Conservation (phyloP, 2,888 invertebrate species). For the Rhopalosiphum nymphaeae region DNA sequence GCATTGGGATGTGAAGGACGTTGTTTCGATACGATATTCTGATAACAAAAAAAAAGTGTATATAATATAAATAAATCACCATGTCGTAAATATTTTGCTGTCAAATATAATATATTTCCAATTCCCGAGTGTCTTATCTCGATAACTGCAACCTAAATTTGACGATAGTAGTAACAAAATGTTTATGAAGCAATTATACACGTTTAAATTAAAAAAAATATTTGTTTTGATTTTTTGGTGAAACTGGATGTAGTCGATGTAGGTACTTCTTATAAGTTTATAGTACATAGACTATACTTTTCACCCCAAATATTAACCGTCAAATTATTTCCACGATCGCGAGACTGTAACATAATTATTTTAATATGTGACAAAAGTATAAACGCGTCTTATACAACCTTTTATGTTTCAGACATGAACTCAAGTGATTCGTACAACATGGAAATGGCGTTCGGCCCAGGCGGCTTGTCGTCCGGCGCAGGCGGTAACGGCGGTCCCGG, state of each 20-base stretch:
- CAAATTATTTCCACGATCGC: background rate
- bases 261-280: background rate
- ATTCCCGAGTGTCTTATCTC: background rate
- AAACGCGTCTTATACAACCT: background rate
- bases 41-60: background rate
- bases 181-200: background rate
- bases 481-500: conserved; percentile 71
- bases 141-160: background rate
- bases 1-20: conserved; percentile 57
- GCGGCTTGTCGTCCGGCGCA: conserved; percentile 79
- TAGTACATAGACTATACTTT: background rate
- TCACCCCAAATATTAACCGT: background rate
- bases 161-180: background rate
- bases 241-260: background rate
- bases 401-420: conserved; percentile 78
- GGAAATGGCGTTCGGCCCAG: conserved; percentile 84
- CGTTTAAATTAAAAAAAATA: background rate
- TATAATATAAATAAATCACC: conserved; percentile 5
- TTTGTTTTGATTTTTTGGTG: background rate
- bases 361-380: background rate
- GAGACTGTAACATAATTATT: background rate
- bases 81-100: conserved; percentile 33
- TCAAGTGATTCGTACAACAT: conserved; percentile 77
- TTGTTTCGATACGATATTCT: conserved; percentile 35
- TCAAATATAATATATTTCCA: conserved; percentile 23